phyloP scores from a whole-genome alignment of 2,113 vertebrate genomes.

The Paedocypris sp. region DNA sequence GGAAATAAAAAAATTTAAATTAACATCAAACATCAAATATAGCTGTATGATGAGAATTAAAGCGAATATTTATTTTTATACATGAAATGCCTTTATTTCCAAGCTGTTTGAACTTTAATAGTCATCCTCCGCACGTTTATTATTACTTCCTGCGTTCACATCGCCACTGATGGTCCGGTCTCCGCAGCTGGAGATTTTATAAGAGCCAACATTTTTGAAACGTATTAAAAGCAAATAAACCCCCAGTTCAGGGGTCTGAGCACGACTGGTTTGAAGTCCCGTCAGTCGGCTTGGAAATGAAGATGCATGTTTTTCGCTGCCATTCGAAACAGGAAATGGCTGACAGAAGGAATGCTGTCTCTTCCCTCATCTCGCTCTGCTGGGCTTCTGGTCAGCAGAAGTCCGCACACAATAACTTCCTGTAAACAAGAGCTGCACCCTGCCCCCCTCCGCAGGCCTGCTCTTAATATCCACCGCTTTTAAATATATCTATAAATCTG shows the following conservation, averaged over 20 bases:
- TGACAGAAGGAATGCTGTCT: constrained; percentile 63
- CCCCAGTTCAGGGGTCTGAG: background rate
- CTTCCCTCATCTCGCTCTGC: constrained; percentile 52
- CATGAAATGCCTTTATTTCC: too few relatives aligned
- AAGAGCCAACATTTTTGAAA: background rate
- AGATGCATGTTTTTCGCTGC: constrained; percentile 39
- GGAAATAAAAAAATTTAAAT: too few relatives aligned
- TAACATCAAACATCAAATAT: too few relatives aligned
- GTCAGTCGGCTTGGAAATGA: constrained; percentile 39
- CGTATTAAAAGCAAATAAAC: background rate
- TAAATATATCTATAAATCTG: constrained; percentile 39
- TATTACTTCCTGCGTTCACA: too few relatives aligned
- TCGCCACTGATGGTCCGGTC: too few relatives aligned
- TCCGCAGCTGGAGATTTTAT: too few relatives aligned
- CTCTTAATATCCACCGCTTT: constrained; percentile 46
- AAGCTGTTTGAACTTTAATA: too few relatives aligned
- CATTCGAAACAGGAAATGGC: constrained; percentile 62
- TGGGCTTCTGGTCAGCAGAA: constrained; percentile 48
- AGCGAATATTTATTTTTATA: too few relatives aligned
- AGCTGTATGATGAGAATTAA: too few relatives aligned
- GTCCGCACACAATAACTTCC: constrained; percentile 59
- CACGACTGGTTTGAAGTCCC: constrained; percentile 20
- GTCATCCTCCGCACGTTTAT: too few relatives aligned
- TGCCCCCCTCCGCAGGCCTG: constrained; percentile 44
- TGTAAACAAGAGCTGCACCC: constrained; percentile 62